Percentiles rank a stretch among this genome's conserved stretches.
phyloP scores from a whole-genome alignment of 2,888 invertebrate species.

The Allygus modestus region DNA sequence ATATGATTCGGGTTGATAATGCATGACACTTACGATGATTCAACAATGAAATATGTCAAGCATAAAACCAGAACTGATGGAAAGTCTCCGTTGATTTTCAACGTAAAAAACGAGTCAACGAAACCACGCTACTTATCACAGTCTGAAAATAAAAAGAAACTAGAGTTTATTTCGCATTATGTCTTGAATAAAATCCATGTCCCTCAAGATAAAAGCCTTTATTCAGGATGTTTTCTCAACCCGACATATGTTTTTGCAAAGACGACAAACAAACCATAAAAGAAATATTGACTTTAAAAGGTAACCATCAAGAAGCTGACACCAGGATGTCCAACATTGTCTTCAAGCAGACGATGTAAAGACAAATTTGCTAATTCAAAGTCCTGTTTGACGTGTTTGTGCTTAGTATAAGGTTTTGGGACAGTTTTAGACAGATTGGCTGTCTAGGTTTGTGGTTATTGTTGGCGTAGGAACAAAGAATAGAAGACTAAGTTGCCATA shows the following conservation, averaged over 20 bases:
- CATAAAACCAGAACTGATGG: slow-evolving; percentile 16
- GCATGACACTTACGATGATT: slow-evolving; percentile 15
- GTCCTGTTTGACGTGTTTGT: slow-evolving; percentile 46
- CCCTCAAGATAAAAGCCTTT: neutral
- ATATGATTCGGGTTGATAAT: slow-evolving; percentile 9
- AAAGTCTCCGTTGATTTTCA: slow-evolving; percentile 15
- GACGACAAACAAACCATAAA: slow-evolving; percentile 7
- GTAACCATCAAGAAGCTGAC: slow-evolving; percentile 23
- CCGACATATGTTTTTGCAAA: slow-evolving; percentile 19
- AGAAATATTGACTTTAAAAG: neutral
- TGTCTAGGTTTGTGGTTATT: slow-evolving; percentile 33
- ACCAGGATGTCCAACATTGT: slow-evolving; percentile 40
- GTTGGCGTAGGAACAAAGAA: slow-evolving; percentile 22
- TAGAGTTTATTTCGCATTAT: slow-evolving; percentile 27
- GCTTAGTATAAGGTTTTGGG: slow-evolving; percentile 26
- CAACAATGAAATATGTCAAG: slow-evolving; percentile 42
- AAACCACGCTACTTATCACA: slow-evolving; percentile 15
- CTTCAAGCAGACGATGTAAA: neutral
- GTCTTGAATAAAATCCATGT: neutral
- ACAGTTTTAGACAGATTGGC: slow-evolving; percentile 24
- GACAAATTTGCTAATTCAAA: slow-evolving; percentile 14
- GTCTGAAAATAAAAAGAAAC: slow-evolving; percentile 20
- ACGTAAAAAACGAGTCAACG: neutral
- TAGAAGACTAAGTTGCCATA: slow-evolving; percentile 8
- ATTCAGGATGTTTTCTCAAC: slow-evolving; percentile 39